Conservation (phyloP, 35 echinoderm and acorn worm genomes). For the Amphiura filiformis region DNA sequence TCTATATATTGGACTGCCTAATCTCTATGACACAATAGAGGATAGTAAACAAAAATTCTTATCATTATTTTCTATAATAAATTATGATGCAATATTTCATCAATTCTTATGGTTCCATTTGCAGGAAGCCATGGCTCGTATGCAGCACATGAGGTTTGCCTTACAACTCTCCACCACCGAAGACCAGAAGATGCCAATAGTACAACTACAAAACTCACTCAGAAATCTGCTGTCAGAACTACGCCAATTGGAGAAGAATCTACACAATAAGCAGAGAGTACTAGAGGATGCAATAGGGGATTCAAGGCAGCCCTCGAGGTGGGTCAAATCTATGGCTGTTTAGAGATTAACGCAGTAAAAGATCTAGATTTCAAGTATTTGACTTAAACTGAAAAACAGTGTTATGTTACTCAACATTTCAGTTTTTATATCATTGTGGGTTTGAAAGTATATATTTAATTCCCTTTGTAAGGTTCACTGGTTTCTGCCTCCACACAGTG, state of each 20-base stretch:
- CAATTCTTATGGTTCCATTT: too few species aligned
- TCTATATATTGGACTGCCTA: too few species aligned
- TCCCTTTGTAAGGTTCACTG: not conserved
- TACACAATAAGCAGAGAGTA: conserved; percentile 71
- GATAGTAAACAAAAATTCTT: too few species aligned
- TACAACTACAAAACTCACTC: conserved; percentile 90
- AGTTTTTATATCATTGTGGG: not conserved
- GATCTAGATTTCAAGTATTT: not conserved
- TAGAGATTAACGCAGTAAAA: not conserved
- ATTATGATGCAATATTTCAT: too few species aligned
- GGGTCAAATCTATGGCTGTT: not conserved
- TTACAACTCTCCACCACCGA: conserved; percentile 81
- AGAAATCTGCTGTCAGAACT: conserved; percentile 77
- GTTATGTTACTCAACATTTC: not conserved
- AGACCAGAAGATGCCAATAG: conserved; percentile 83
- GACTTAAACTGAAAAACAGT: not conserved
- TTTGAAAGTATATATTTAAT: not conserved
- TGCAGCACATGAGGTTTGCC: conserved; percentile 89
- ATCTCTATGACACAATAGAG: too few species aligned
- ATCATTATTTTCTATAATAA: too few species aligned
- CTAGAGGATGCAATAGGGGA: conserved; percentile 66
- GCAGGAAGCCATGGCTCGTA: conserved; percentile 84
- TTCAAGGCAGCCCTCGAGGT: conserved; percentile 40
- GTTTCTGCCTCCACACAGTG: too few species aligned
- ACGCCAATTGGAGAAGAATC: conserved; percentile 84